phyloP scores from a whole-genome alignment of 1,140 invertebrate genomes.

The Hycleus cichorii region DNA sequence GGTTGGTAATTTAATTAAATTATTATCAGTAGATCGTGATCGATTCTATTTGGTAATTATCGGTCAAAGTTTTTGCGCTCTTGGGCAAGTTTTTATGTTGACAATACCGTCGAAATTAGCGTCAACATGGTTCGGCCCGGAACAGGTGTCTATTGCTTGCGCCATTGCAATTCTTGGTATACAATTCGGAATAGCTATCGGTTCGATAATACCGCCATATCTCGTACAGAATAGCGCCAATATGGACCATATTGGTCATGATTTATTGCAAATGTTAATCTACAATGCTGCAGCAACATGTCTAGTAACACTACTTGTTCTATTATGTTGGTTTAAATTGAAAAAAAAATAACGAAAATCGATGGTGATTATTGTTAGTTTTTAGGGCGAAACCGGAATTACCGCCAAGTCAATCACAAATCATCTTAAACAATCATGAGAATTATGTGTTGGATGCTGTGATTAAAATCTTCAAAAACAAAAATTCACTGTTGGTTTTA shows the following conservation, averaged over 20 bases:
- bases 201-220: constrained; percentile 41
- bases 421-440: constrained; percentile 24
- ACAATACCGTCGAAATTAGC: constrained; percentile 65
- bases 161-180: constrained; percentile 73
- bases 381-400: constrained; percentile 50
- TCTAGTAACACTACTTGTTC: constrained; percentile 45
- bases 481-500: no score
- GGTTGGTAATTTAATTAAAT: constrained; percentile 49
- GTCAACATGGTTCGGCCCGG: constrained; percentile 48
- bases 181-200: constrained; percentile 50
- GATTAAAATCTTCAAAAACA: constrained; percentile 9
- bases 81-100: constrained; percentile 60
- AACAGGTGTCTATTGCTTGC: constrained; percentile 66
- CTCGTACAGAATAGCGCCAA: constrained; percentile 41
- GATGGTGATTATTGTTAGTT: constrained; percentile 39
- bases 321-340: constrained; percentile 50
- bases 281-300: constrained; percentile 45
- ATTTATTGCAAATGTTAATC: constrained; percentile 41
- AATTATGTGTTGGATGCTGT: constrained; percentile 22
- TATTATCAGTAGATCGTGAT: constrained; percentile 49
- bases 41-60: constrained; percentile 57
- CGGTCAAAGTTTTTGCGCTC: constrained; percentile 64
- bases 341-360: not conserved
- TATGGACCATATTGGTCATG: constrained; percentile 34
- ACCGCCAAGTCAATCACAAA: constrained; percentile 48